Base-by-base conservation (phyloP, 2,888 invertebrate species). In the Caenorhabditis virilis region DNA sequence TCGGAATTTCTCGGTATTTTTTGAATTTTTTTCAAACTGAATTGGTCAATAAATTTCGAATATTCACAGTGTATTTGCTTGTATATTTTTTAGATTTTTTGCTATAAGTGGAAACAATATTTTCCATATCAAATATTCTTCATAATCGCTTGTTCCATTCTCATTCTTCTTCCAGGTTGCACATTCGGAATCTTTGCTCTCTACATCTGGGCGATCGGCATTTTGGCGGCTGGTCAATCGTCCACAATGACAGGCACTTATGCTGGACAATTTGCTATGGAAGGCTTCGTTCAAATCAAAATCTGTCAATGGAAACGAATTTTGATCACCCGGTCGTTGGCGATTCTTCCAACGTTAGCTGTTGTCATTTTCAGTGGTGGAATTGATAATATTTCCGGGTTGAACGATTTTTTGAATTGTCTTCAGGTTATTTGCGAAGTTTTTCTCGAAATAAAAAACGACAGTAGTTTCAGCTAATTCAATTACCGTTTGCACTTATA, bases 261-360 rank as follows among this genome's bases (percentile, higher is more conserved):
- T 30, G 70, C 73, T 22, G 87, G 87, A 25, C 87, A 87, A 78
- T 87, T 87, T 82, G 86, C 85, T 0, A 87, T 87, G 87, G 86
- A 87, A 87, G 92, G 92, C 11, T 92, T 92, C 83, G 85, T 92
- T 23, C 90, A 91, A 83, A 85, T 92, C 18, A 89, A 89, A 78
- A 91, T 92, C 91, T 88, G 90, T 1, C 87, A 91, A 36, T 93
- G 92, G 92, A 90, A 90, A 84, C 86, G 92, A 79, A 91, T 92
- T 1, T 85, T 92, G 20, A 88, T 93, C 76, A 93, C 92, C 0
- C 59, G 75, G 13, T 87, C 89, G 4, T 90, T 93, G 74, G 92
- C 92, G 22, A 92, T 93, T 68, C 84, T 89, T 5, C 88, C 88
- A 11, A 86, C 86, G 16, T 71, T 86, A 7, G 67, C 85, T 4